A percentile compares a stretch with the other conserved stretches of the same genome.
phyloP scores from a whole-genome alignment of 2,113 vertebrate genomes.

The Gracilinanus agilis region DNA sequence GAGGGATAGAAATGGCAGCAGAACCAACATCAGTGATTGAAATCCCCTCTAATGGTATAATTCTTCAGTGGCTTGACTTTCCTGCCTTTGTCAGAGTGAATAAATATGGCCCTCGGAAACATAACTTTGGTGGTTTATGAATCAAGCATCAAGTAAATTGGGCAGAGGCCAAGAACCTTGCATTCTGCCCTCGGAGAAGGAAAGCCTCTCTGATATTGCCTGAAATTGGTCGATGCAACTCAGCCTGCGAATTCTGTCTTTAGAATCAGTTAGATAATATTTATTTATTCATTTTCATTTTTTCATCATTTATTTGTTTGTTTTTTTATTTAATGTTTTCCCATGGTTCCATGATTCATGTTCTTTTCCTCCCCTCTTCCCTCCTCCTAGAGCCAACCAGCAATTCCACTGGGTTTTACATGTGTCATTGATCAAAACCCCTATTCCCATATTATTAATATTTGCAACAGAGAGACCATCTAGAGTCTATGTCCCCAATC shows the following conservation, averaged over 20 bases:
- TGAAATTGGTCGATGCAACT: conserved; percentile 31
- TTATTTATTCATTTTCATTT: not conserved
- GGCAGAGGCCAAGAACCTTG: conserved; percentile 7
- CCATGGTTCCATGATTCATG: too few species aligned
- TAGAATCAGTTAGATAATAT: conserved; percentile 19
- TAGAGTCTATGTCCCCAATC: too few species aligned
- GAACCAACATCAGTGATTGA: conserved; percentile 67
- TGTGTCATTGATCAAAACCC: too few species aligned
- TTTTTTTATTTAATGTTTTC: too few species aligned
- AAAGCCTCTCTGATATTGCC: conserved; percentile 51
- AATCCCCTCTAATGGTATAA: conserved; percentile 69
- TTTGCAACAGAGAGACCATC: too few species aligned
- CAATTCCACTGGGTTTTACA: too few species aligned
- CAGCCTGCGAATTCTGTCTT: not conserved
- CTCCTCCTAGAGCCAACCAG: too few species aligned
- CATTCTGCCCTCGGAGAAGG: conserved; percentile 26
- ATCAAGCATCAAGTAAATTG: conserved; percentile 4
- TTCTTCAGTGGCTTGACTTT: conserved; percentile 60
- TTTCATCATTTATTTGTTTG: too few species aligned
- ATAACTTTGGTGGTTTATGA: conserved; percentile 55
- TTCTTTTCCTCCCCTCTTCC: too few species aligned
- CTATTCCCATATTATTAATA: too few species aligned
- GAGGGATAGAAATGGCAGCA: conserved; percentile 72
- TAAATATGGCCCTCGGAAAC: conserved; percentile 69
- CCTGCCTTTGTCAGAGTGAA: conserved; percentile 49